Evolutionary conservation across 1,140 invertebrate genomes (phyloP).

Genomic region (Ruditapes philippinarum): DNA sequence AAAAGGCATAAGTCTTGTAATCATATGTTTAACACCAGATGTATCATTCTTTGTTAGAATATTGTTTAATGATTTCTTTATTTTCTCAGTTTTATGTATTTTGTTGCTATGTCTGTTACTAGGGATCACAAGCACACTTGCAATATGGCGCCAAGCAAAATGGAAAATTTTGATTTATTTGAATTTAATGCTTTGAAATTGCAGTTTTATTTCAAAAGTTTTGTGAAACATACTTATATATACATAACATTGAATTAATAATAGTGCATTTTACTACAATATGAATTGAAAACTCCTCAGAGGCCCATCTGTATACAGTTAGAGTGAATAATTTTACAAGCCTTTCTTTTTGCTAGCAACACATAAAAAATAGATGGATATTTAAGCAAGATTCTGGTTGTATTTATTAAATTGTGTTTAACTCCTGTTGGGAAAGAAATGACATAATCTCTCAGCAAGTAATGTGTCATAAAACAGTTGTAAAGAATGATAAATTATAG

Average conservation of each 20-base stretch:
- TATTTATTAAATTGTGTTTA: neutral
- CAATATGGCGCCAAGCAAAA: neutral
- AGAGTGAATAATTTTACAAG: too few relatives aligned
- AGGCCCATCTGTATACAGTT: neutral
- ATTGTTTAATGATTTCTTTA: too few relatives aligned
- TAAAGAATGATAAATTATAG: too few relatives aligned
- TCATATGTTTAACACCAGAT: too few relatives aligned
- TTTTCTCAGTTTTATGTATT: neutral
- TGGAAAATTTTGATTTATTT: constrained; percentile 18
- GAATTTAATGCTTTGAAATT: neutral
- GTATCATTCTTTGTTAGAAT: too few relatives aligned
- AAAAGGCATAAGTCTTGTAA: too few relatives aligned
- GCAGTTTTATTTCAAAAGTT: neutral
- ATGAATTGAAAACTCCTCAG: neutral
- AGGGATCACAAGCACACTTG: neutral
- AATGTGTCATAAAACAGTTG: too few relatives aligned
- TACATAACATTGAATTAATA: constrained; percentile 12
- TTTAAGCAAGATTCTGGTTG: neutral
- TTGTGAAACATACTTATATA: constrained; percentile 16
- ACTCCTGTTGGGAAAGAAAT: neutral
- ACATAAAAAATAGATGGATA: neutral
- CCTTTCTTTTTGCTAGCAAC: too few relatives aligned
- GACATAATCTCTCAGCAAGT: too few relatives aligned
- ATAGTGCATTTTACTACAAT: neutral
- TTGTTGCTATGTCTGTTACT: neutral